Evolutionary conservation across 2,888 invertebrate genomes (phyloP).

Genomic region (Limenitis camilla): DNA sequence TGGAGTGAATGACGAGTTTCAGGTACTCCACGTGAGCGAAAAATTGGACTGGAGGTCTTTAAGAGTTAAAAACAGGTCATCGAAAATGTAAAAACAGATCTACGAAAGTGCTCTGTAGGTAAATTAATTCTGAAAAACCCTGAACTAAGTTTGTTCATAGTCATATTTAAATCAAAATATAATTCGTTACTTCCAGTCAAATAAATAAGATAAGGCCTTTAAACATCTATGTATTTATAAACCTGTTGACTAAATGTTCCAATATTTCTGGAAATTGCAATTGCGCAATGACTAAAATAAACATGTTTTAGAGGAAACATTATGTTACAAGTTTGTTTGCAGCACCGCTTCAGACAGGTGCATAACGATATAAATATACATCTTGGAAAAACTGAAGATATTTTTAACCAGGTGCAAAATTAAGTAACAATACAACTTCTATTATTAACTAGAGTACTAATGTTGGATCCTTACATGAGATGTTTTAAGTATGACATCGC

Average conservation of each 20-base stretch:
- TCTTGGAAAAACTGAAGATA: slow-evolving; percentile 2
- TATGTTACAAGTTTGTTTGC: slow-evolving; percentile 1
- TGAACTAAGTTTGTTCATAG: too few species aligned
- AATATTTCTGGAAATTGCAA: slow-evolving; percentile 10
- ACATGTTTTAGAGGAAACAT: slow-evolving; percentile 6
- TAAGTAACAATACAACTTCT: not conserved
- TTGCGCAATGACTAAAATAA: slow-evolving; percentile 13
- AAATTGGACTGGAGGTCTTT: too few species aligned
- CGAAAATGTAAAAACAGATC: too few species aligned
- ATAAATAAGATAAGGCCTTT: not conserved
- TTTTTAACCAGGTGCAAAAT: slow-evolving; percentile 7
- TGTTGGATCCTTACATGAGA: too few species aligned
- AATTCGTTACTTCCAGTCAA: too few species aligned
- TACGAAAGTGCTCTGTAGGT: too few species aligned
- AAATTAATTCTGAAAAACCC: too few species aligned
- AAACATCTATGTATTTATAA: slow-evolving; percentile 15
- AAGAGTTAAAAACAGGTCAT: too few species aligned
- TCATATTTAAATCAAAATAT: too few species aligned
- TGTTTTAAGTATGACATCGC: too few species aligned
- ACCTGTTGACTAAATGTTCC: slow-evolving; percentile 11
- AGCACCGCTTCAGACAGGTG: slow-evolving; percentile 8
- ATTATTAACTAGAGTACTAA: not conserved
- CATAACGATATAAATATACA: not conserved
- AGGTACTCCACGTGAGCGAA: too few species aligned
- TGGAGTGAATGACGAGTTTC: too few species aligned